A percentile compares a stretch with the other conserved stretches of the same genome.
Evolutionary conservation across 2,113 vertebrate species (phyloP).

Genomic region (Paraplagusia blochii): DNA sequence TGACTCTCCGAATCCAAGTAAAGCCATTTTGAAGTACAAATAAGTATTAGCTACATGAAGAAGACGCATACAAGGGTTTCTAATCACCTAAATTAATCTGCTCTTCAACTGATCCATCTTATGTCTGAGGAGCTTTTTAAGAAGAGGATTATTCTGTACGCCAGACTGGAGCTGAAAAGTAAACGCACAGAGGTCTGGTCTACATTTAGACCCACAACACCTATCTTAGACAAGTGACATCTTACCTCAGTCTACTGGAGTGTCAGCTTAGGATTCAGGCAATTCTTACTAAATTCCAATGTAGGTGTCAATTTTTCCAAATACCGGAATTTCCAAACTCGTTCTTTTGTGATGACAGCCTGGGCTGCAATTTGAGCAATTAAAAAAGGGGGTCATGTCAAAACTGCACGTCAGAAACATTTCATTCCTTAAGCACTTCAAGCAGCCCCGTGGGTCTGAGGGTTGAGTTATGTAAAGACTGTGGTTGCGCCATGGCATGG

Average conservation of each 20-base stretch:
- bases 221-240: background rate
- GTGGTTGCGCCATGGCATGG: constrained; percentile 43
- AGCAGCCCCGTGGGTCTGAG: constrained; percentile 40
- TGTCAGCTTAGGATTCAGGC: background rate
- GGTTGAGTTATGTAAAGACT: constrained; percentile 59
- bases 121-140: constrained; percentile 56
- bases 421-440: constrained; percentile 36
- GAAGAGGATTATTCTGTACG: constrained; percentile 63
- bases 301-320: constrained; percentile 30
- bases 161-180: constrained; percentile 17
- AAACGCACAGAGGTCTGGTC: constrained; percentile 22
- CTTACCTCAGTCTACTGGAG: background rate
- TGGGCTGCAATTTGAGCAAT: constrained; percentile 30
- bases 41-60: constrained; percentile 47
- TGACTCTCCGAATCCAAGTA: constrained; percentile 3
- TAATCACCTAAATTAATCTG: constrained; percentile 75
- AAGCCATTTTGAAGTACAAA: constrained; percentile 35
- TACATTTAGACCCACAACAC: constrained; percentile 13
- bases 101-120: constrained; percentile 62
- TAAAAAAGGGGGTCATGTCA: constrained; percentile 43
- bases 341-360: constrained; percentile 6
- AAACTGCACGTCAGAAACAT: constrained; percentile 31
- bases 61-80: constrained; percentile 36
- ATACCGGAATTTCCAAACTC: constrained; percentile 29
- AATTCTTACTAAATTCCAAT: background rate